Evolutionary conservation across 2,797 vertebrate species (phyloP), one percentile per base, ranked within the genome.

Genomic region (Pseudotriccus pelzelni): DNA sequence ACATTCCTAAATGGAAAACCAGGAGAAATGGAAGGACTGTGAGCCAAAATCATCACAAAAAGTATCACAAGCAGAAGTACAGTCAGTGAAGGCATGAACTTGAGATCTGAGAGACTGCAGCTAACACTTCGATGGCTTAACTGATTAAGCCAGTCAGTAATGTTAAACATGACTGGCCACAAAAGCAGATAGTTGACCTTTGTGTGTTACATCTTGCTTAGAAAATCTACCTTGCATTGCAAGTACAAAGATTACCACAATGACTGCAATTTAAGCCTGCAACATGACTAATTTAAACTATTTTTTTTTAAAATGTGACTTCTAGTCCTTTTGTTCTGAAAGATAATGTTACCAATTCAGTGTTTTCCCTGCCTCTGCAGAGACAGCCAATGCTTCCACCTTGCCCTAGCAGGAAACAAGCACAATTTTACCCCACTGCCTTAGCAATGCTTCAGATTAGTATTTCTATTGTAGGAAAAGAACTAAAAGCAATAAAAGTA

Each of bases 181-280:
- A 86, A 86, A 87, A 90, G 69, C 47, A 76, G 62, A 37, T 16
- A 63, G 55, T 49, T 94, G 84, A 87, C 68, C 73, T 92, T 39
- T 52, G 34, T 46, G 49, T 68, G 37, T 74, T 75, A 93, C 78
- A 86, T 50, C n/a, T 46, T 28, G 37, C 82, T 63, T 81, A 44
- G 44, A 30, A 89, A 91, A 87, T 46, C 50, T 52, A 39, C 56
- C 66, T 89, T 55, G 47, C 63, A 92, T 49, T 86, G 56, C 87
- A 93, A 91, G 69, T 52, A 86, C n/a, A 68, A 86, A 91, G 78
- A 90, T 74, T 89, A 87, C 46, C 49, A 68, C n/a, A 67, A 37
- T 52, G 47, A 90, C n/a, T 46, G 37, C 11, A 49, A 74, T 60
- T 87, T 89, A 89, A 86, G 34, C 10, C 39, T 69, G 39, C 25